These are phyloP conservation scores for Ailuropoda melanoleuca DNA, from an alignment of 2,113 vertebrate species.

Conservation along the genomic window DNA sequence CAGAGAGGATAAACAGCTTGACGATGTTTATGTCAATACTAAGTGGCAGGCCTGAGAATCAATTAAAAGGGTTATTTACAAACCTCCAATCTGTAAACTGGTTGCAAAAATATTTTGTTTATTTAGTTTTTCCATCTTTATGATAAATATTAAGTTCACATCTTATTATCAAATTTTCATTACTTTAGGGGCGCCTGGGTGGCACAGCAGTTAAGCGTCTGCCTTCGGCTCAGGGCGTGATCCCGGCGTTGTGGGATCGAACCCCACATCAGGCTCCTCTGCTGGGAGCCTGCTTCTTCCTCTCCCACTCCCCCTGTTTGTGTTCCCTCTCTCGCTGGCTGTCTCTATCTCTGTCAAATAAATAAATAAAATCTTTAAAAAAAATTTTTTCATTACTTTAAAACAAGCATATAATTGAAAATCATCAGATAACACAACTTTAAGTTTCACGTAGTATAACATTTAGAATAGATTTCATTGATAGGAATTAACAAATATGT, in stretches of 20 bases:
- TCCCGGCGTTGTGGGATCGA: no score
- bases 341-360: no score
- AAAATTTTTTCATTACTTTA: neutral
- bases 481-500: neutral
- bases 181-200: no score
- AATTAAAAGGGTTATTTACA: neutral
- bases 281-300: no score
- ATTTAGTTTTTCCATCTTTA: neutral
- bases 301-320: no score
- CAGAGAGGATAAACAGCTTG: neutral
- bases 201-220: no score
- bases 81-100: neutral
- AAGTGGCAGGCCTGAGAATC: neutral
- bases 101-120: neutral
- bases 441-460: neutral
- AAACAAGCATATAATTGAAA: neutral
- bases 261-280: no score
- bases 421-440: neutral
- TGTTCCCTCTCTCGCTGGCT: no score
- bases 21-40: neutral
- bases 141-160: neutral
- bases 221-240: no score
- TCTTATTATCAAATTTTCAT: neutral
- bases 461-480: neutral
- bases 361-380: no score